Evolutionary conservation across 2,113 vertebrate species (phyloP).

Genomic region (Anguilla rostrata): DNA sequence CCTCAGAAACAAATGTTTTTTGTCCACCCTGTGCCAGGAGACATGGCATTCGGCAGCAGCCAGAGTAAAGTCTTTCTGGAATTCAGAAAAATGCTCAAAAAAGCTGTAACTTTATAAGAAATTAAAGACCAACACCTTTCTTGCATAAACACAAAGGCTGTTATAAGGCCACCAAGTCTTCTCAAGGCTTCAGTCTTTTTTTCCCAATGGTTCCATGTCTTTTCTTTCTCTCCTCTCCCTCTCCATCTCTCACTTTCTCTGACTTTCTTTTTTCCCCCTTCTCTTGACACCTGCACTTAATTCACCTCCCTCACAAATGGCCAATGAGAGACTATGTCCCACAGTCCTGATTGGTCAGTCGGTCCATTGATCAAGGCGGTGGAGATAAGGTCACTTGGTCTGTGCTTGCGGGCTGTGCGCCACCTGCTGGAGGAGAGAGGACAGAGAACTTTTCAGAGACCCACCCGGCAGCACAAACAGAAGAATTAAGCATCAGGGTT

Average conservation of each 20-base stretch:
- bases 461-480: background rate
- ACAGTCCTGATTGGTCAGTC: slow-evolving; percentile 23
- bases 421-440: slow-evolving; percentile 41
- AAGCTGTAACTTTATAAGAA: slow-evolving; percentile 63
- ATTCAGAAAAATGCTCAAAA: slow-evolving; percentile 55
- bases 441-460: background rate
- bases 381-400: background rate
- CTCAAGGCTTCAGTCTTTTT: slow-evolving; percentile 39
- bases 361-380: background rate
- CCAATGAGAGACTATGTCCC: slow-evolving; percentile 69
- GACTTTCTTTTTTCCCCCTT: background rate
- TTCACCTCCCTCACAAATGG: slow-evolving; percentile 53
- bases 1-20: background rate
- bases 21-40: background rate
- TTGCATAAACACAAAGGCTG: slow-evolving; percentile 76
- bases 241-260: slow-evolving; percentile 33
- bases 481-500: too few relatives aligned
- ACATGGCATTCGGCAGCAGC: background rate
- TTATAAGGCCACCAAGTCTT: slow-evolving; percentile 71
- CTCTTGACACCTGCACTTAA: slow-evolving; percentile 45
- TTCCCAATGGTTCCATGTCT: slow-evolving; percentile 28
- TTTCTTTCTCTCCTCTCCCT: background rate
- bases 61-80: slow-evolving; percentile 36
- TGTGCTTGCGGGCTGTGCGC: slow-evolving; percentile 45
- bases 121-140: slow-evolving; percentile 76